Evolutionary conservation across 2,888 invertebrate species (phyloP), one percentile per base, ranked within the genome.

Genomic region (Dorcus parallelipipedus): DNA sequence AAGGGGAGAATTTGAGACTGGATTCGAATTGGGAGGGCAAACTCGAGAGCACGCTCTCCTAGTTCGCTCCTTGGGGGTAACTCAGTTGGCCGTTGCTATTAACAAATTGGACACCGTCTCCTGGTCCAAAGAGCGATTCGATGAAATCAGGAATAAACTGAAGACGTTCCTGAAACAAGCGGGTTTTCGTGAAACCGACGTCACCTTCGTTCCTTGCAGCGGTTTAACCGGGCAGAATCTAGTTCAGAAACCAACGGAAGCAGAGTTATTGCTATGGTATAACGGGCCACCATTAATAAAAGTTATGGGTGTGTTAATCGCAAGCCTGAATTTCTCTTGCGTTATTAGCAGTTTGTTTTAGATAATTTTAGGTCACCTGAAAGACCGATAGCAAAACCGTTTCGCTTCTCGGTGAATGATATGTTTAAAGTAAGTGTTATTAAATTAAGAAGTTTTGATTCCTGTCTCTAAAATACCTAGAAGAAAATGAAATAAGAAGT

Each of bases 1-100:
- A 0, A 83, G 91, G 68, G 99, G 99, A 23, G 99, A 99, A 80
- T 99, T 99, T 80, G 99, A 99, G 79, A 95, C 97, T 43, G 99
- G 99, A 1, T 99, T 99, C 79, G 97, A 98, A 71, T 87, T 90
- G 67, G 98, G 98, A 9, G 99, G 99, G 1, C 99, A 99, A 79
- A 99, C 98, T 0, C 83, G 97, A 62, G 98, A 99, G 77, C 98
- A 99, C 81, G 95, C 98, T 2, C 80, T 98, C 51, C 81, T 99
- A n/a, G 90, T 97, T 2, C 84, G 97, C 69, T 88, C 88, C 65
- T 70, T 86, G 79, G 98, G 99, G 39, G 94, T 99, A 0, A 89
- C 88, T 60, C 97, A 98, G 78, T 76, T 99, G 42, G 91, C 93
- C 10, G 96, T 99, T 1, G 96, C 94, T 38, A 88, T 99, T 14